Percentiles rank a stretch among this genome's conserved stretches.
phyloP scores from a whole-genome alignment of 2,888 invertebrate species.

The Melieria crassipennis region DNA sequence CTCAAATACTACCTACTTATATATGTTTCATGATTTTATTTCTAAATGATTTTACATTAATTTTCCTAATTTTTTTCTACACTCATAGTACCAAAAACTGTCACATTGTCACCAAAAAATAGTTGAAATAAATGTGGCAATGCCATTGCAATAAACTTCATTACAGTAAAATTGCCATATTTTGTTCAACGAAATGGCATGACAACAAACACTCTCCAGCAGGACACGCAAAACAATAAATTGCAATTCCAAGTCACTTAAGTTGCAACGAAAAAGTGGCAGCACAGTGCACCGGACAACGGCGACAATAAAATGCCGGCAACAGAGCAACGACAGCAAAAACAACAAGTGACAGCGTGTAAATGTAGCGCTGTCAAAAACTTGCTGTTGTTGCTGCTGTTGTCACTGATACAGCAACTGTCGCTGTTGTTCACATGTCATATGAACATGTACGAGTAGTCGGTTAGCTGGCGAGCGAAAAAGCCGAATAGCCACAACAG shows the following conservation, averaged over 20 bases:
- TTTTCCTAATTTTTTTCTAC: too few species aligned
- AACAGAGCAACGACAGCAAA: neutral
- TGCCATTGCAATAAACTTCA: too few species aligned
- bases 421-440: constrained; percentile 31
- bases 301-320: constrained; percentile 19
- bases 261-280: constrained; percentile 49
- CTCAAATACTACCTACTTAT: too few species aligned
- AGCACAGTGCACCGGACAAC: neutral
- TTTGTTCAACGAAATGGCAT: too few species aligned
- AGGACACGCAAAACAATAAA: constrained; percentile 56
- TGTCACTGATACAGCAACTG: constrained; percentile 15
- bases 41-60: too few species aligned
- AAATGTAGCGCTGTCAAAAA: neutral
- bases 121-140: too few species aligned
- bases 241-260: constrained; percentile 63
- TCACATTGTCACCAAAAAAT: too few species aligned
- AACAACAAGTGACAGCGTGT: neutral
- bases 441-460: constrained; percentile 2
- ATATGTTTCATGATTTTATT: too few species aligned
- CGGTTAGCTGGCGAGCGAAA: constrained; percentile 1
- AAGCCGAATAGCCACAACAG: neutral
- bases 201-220: too few species aligned
- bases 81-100: too few species aligned
- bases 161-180: too few species aligned
- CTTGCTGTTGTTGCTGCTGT: constrained; percentile 10